Evolutionary conservation across 2,888 invertebrate species (phyloP).

Genomic region (Drosophila birchii): DNA sequence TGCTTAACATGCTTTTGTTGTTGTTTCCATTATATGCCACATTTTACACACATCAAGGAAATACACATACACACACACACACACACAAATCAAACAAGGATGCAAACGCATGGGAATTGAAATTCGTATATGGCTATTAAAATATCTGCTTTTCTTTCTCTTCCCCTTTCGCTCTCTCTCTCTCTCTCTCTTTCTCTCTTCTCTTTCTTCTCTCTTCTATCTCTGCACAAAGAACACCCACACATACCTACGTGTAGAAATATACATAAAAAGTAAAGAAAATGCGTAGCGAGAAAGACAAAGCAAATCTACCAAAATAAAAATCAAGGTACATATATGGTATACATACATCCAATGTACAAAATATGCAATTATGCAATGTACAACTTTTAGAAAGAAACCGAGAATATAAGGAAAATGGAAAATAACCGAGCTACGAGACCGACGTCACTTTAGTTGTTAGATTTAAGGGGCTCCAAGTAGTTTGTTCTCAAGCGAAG

Average conservation of each 20-base stretch:
- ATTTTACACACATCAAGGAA: constrained; percentile 39
- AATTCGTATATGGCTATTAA: constrained; percentile 69
- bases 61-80: constrained; percentile 12
- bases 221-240: constrained; percentile 19
- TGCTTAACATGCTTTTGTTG: constrained; percentile 48
- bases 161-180: constrained; percentile 14
- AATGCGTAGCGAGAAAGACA: constrained; percentile 52
- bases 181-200: constrained; percentile 30
- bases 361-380: constrained; percentile 63
- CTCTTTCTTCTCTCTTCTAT: constrained; percentile 36
- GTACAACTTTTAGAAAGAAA: background rate
- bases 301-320: constrained; percentile 53
- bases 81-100: constrained; percentile 26
- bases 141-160: constrained; percentile 64
- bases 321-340: constrained; percentile 25
- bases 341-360: constrained; percentile 20
- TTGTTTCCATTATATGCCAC: constrained; percentile 51
- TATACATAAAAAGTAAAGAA: constrained; percentile 64
- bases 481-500: background rate
- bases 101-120: constrained; percentile 53
- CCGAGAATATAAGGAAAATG: background rate
- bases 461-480: constrained; percentile 21
- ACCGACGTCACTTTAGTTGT: constrained; percentile 16
- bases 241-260: constrained; percentile 41
- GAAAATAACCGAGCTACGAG: background rate